Evolutionary conservation across 2,113 vertebrate species (phyloP), one percentile per base, ranked within the genome.

Genomic region (Caracal caracal): DNA sequence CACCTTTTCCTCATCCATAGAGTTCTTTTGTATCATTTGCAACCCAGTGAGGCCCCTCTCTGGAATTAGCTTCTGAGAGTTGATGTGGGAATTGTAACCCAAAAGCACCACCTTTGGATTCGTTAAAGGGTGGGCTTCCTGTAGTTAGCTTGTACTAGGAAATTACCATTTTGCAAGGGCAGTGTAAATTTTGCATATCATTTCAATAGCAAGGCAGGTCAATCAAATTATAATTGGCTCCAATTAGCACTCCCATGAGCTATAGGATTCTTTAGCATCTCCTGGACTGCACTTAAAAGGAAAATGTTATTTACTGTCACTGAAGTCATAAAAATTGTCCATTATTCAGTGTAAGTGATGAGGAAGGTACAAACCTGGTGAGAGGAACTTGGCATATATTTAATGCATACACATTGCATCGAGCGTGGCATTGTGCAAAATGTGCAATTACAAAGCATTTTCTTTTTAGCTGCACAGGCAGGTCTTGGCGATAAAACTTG

Each of bases 181-280:
- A 97, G 66, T 96, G 71, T 82, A 78, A 91, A 93, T 94, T 96
- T 95, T 97, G 93, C 91, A 86, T 95, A 94, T 94, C 85, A 85
- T 96, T 96, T 96, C 93, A 97, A 97, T 97, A 97, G 66, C 91
- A 75, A 91, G 78, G 71, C 93, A 91, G 96, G 96, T 91, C 97
- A 96, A 88, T 97, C 97, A 97, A 95, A 95, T 82, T 88, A 70
- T 97, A 97, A 97, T 98, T 97, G 93, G 88, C 82, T 97, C 88
- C 96, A 97, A 91, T 97, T 97, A 98, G 79, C 88, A 79, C 94
- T 97, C 93, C 91, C 78, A 61, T 75, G 95, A 93, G 93, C 93
- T 88, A 11, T 66, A 82, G 68, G 73, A 87, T 49, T 88, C 94
- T 90, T 92, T 95, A 82, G 33, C 24, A 88, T 94, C 90, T 94